These are phyloP conservation scores for Eublepharis macularius DNA, from an alignment of 2,113 vertebrate genomes.

Conservation along the genomic window DNA sequence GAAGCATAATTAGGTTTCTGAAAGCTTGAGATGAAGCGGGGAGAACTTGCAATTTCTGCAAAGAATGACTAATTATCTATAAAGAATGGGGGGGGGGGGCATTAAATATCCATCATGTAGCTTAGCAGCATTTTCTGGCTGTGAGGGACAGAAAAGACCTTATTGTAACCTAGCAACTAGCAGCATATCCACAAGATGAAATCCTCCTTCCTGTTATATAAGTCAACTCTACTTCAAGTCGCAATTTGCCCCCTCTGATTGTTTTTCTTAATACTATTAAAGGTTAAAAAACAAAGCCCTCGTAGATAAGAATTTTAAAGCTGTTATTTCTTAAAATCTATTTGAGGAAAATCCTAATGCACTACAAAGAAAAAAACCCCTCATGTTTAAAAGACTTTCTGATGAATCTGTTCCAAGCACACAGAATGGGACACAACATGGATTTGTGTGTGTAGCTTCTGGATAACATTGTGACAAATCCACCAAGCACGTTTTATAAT, in stretches of 20 bases:
- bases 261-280: conserved; percentile 30
- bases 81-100: conserved; percentile 46
- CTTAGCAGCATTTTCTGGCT: conserved; percentile 66
- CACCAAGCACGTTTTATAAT: neutral
- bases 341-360: neutral
- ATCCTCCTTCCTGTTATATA: conserved; percentile 48
- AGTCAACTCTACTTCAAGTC: conserved; percentile 50
- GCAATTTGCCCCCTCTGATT: conserved; percentile 9
- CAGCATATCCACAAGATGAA: conserved; percentile 57
- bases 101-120: conserved; percentile 54
- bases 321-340: conserved; percentile 15
- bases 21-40: conserved; percentile 51
- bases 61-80: conserved; percentile 70
- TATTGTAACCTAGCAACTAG: conserved; percentile 78
- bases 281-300: conserved; percentile 29
- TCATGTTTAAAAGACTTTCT: neutral
- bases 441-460: neutral
- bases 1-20: conserved; percentile 69
- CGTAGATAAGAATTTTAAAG: neutral
- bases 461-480: neutral
- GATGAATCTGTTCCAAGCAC: neutral
- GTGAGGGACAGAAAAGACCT: conserved; percentile 49
- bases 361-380: fast-evolving
- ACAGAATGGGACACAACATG: neutral
- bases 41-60: conserved; percentile 72